These are phyloP conservation scores for Malurus cyaneus DNA, from an alignment of 2,113 vertebrate species.

Conservation along the genomic window DNA sequence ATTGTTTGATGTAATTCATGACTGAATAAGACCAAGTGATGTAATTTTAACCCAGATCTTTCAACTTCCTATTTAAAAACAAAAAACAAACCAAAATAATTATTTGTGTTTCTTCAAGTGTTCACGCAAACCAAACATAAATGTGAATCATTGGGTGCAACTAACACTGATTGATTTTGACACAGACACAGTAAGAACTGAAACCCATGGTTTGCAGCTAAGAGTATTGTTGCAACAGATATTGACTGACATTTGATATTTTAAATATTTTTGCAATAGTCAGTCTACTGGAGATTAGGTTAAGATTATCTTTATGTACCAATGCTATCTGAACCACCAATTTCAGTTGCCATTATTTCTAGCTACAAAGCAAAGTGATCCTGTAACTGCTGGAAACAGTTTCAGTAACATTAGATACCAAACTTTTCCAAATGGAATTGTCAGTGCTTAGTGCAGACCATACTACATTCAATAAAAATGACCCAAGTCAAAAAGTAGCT, in stretches of 20 bases:
- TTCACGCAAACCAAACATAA: not conserved
- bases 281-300: not conserved
- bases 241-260: slow-evolving; percentile 9
- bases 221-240: slow-evolving; percentile 14
- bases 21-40: slow-evolving; percentile 74
- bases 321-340: slow-evolving; percentile 22
- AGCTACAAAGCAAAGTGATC: not conserved
- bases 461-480: not conserved
- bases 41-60: slow-evolving; percentile 84
- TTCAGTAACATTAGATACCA: not conserved
- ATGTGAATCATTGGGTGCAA: not conserved
- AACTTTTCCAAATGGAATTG: not conserved
- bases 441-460: not conserved
- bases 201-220: slow-evolving; percentile 15
- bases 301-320: slow-evolving; percentile 9
- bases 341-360: slow-evolving; percentile 30
- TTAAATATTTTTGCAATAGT: slow-evolving; percentile 8
- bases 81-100: not conserved
- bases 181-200: not conserved
- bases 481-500: not conserved
- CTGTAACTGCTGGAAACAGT: not conserved
- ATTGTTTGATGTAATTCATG: slow-evolving; percentile 58
- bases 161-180: slow-evolving; percentile 11
- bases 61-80: slow-evolving; percentile 71
- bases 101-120: not conserved